These are phyloP conservation scores for Hemicordylus capensis DNA, from an alignment of 2,113 vertebrate species.

Conservation along the genomic window DNA sequence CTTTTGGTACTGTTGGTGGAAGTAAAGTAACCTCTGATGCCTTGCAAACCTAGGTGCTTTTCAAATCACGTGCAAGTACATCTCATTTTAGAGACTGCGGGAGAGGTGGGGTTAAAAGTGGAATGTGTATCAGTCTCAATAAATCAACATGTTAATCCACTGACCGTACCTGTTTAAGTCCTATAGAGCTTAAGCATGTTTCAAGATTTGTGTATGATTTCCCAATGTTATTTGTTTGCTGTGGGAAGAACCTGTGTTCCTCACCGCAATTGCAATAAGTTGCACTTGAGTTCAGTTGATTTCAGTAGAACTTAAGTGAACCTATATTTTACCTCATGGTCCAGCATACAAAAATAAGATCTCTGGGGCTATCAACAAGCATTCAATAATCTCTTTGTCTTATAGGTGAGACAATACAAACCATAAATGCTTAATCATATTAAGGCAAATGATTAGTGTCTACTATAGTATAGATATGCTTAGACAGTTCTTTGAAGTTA, in stretches of 20 bases:
- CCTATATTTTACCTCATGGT: neutral
- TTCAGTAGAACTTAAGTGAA: neutral
- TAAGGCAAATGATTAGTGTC: neutral
- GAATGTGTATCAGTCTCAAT: neutral
- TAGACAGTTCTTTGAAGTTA: neutral
- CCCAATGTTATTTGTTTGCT: no score
- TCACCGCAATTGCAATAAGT: no score
- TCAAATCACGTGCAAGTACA: neutral
- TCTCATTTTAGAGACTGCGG: neutral
- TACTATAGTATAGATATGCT: neutral
- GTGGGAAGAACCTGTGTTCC: no score
- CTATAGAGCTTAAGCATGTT: neutral
- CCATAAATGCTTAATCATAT: neutral
- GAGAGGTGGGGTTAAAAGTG: neutral
- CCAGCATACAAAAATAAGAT: neutral
- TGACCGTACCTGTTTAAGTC: no score
- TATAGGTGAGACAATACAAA: no score
- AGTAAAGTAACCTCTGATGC: neutral
- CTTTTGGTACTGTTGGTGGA: neutral
- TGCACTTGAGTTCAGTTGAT: neutral
- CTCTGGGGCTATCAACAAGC: neutral
- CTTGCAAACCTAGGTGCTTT: neutral
- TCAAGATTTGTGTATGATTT: no score
- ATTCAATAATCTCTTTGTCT: neutral
- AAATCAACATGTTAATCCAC: no score